Conservation (phyloP, 2,797 vertebrate species). For the Spondyliosoma cantharus region DNA sequence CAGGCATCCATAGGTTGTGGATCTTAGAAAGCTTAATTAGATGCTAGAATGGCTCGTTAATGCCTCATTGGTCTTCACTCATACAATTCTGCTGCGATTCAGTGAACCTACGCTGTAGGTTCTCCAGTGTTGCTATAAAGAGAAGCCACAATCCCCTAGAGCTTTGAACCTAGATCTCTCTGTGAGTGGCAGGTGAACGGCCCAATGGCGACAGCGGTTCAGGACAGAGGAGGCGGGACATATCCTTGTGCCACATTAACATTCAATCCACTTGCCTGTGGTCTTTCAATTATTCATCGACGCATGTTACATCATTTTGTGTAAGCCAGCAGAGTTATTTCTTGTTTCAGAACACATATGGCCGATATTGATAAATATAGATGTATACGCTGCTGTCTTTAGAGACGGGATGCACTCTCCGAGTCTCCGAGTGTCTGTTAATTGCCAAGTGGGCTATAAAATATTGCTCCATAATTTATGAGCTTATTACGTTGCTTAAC, state of each 20-base stretch:
- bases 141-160: conserved; percentile 69
- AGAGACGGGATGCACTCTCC: conserved; percentile 44
- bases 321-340: conserved; percentile 64
- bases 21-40: conserved; percentile 69
- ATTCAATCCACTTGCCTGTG: conserved; percentile 78
- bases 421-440: conserved; percentile 49
- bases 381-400: conserved; percentile 54
- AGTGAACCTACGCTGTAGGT: conserved; percentile 65
- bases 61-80: conserved; percentile 69
- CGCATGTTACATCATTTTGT: conserved; percentile 76
- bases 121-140: conserved; percentile 71
- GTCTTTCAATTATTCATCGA: conserved; percentile 83
- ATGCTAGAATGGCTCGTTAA: conserved; percentile 62
- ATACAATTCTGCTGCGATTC: conserved; percentile 67
- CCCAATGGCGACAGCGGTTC: conserved; percentile 59
- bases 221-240: conserved; percentile 55
- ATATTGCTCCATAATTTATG: conserved; percentile 67
- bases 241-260: conserved; percentile 71
- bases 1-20: conserved; percentile 51
- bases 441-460: conserved; percentile 62
- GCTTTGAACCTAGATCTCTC: conserved; percentile 68
- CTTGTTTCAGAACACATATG: conserved; percentile 59
- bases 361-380: conserved; percentile 71
- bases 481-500: conserved; percentile 65
- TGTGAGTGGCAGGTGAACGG: conserved; percentile 40